Base-by-base conservation (phyloP, 2,113 vertebrate species). In the Hemichromis elongatus region DNA sequence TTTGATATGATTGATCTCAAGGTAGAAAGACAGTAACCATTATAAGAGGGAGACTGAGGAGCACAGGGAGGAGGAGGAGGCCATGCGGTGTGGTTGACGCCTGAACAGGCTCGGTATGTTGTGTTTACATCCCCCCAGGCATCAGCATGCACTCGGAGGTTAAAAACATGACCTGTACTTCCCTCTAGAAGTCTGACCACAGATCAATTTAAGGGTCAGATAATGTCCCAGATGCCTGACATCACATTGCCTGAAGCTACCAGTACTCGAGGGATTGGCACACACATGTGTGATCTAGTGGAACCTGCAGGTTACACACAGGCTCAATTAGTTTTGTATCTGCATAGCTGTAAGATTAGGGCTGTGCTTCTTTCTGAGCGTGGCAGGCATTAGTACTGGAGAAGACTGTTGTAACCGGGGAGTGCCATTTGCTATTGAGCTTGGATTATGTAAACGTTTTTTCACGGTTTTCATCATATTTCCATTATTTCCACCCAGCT, bases 111-210 rank as follows among this genome's bases (percentile, higher is more conserved):
- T 59, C 19, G 45, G 54, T 24, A 80, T 87, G 87, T 82, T 5
- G 9, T 85, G 84, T 85, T 89, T 83, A 53, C 59, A 37, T 81
- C 79, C 42, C 83, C 55, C 81, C 83, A 81, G 83, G 89, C 85
- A 61, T 53, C 50, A 68, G 8, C 21, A 80, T 40, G 86, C 81
- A 73, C 79, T 83, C 79, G 0, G 59, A 83, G 68, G 50, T 80
- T 37, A 79, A 78, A 84, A 82, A 80, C 30, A 86, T 18, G 37
- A 78, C 77, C 53, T 59, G 40, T 12, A 78, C 47, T 50, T 1
- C 35, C 37, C 35, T 78, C 10, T 11, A 9, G 13, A 68, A 77
- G 52, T 61, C 85, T 57, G 79, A 73, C 30, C 52, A 45, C 24
- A 21, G 83, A 53, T 45, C 28, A 33, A 59, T 66, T 63, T 19